Evolutionary conservation across 2,888 invertebrate species (phyloP), one percentile per base, ranked within the genome.

Genomic region (Phanerotoma sp.): DNA sequence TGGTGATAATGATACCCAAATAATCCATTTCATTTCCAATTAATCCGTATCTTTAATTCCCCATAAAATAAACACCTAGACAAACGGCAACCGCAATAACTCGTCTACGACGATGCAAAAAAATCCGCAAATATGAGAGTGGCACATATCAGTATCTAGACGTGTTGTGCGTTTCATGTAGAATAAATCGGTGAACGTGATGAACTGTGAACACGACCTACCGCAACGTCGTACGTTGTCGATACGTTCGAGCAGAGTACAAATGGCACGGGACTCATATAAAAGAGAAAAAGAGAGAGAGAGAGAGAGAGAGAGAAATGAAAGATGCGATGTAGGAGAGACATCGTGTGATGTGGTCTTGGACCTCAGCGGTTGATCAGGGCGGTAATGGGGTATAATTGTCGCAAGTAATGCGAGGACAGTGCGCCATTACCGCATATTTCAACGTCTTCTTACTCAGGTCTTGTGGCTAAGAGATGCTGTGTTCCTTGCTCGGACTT

Each of bases 371-470:
- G 33, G 11, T 47, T 42, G 32, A 41, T 51, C 51, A 51, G 50
- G 56, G 55, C 44, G 51, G 56, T 77, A 77, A 76, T 77, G 74
- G 76, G 73, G 73, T 75, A 75, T 77, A 77, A 76, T 77, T 77
- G 76, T 76, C 73, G 68, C 68, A 53, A 75, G 75, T 70, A 75
- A 77, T 77, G 76, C 76, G 76, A 75, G 73, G 75, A 74, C 74
- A 71, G 71, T 70, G 71, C 72, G 68, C 75, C 76, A 77, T 77
- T 77, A 77, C 69, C 69, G 76, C 77, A 77, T 77, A 73, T 77
- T 75, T 75, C 70, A 63, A 57, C 66, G 66, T 65, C 66, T 73
- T 73, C 68, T 72, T 70, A 68, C 46, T 56, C 40, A 11, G 18
- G 9, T 46, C 54, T 25, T 51, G 50, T 57, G 56, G 57, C 52